A percentile compares a stretch with the other conserved stretches of the same genome.
Conservation (phyloP, 1,140 invertebrate species). For the Paramacrobiotus metropolitanus region DNA sequence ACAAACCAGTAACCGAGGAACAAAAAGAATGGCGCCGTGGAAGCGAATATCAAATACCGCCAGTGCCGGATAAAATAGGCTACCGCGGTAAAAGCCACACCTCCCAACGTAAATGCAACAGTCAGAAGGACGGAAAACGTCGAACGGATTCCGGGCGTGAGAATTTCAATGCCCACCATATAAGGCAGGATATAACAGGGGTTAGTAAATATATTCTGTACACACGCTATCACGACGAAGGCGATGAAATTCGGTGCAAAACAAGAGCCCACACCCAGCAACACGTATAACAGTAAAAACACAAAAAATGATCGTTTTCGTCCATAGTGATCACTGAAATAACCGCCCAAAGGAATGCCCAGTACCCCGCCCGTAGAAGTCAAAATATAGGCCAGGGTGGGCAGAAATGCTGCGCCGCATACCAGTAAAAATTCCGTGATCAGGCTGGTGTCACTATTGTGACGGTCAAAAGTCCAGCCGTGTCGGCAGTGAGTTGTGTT, state of each 20-base stretch:
- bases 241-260: neutral
- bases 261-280: neutral
- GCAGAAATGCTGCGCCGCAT: neutral
- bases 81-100: neutral
- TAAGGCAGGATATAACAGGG: neutral
- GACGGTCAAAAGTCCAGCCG: neutral
- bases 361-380: neutral
- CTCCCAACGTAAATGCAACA: neutral
- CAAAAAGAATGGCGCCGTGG: neutral
- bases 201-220: neutral
- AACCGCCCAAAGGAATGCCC: neutral
- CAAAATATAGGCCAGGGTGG: neutral
- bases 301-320: neutral
- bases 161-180: neutral
- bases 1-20: neutral
- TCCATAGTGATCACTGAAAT: neutral
- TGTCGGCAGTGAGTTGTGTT: neutral
- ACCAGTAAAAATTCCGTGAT: neutral
- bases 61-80: neutral
- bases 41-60: neutral
- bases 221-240: neutral
- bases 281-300: neutral
- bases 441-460: neutral
- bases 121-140: neutral
- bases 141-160: neutral